Percentiles rank a stretch among this genome's conserved stretches.
phyloP scores from a whole-genome alignment of 1,140 invertebrate species.

The Diabrotica undecimpunctata region DNA sequence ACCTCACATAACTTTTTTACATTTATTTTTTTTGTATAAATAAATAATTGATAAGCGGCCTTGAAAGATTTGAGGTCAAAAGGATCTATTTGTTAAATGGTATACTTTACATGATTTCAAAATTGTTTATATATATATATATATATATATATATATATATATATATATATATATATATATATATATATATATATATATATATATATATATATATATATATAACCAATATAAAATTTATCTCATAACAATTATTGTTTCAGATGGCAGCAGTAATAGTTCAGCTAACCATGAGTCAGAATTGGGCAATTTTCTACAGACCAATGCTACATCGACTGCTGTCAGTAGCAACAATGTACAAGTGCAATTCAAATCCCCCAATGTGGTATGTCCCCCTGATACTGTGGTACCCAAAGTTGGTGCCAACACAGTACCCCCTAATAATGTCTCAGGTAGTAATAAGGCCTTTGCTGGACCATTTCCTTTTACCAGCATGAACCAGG shows the following conservation, averaged over 20 bases:
- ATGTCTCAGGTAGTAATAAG: slow-evolving; percentile 13
- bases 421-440: slow-evolving; percentile 35
- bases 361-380: slow-evolving; percentile 76
- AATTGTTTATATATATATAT: no score
- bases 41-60: no score
- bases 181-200: no score
- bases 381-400: slow-evolving; percentile 71
- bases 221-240: no score
- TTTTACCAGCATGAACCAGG: slow-evolving; percentile 87
- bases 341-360: slow-evolving; percentile 38
- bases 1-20: no score
- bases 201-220: no score
- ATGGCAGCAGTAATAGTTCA: slow-evolving; percentile 26
- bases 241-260: slow-evolving; percentile 17
- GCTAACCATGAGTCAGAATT: slow-evolving; percentile 13
- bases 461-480: slow-evolving; percentile 67
- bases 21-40: no score
- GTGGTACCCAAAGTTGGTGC: slow-evolving; percentile 56
- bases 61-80: no score
- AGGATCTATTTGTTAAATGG: no score
- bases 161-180: no score
- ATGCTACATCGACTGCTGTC: slow-evolving; percentile 23
- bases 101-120: no score
- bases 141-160: no score
- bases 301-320: slow-evolving; percentile 22